Percentiles rank a stretch among this genome's conserved stretches.
Conservation (phyloP, 2,888 invertebrate species). For the Campoletis raptor region DNA sequence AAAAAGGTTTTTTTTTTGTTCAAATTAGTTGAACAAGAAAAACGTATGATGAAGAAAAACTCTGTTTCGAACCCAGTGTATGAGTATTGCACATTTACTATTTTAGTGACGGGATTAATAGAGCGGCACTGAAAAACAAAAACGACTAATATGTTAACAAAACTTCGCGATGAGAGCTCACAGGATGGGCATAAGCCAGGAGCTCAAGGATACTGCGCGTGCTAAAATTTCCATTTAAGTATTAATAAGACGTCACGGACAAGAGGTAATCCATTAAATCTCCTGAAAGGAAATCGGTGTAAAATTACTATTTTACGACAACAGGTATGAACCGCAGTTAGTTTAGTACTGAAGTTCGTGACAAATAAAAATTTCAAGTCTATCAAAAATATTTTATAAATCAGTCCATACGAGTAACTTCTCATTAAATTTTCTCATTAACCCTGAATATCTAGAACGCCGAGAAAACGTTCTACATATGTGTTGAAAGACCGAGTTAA, state of each 20-base stretch:
- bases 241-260: conserved; percentile 66
- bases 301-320: background rate
- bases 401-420: conserved; percentile 44
- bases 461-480: background rate
- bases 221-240: conserved; percentile 61
- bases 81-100: background rate
- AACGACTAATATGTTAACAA: conserved; percentile 33
- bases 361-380: conserved; percentile 24
- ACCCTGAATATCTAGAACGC: conserved; percentile 7
- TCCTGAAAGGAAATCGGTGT: conserved; percentile 16
- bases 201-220: conserved; percentile 52
- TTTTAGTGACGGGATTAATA: background rate
- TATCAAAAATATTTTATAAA: conserved; percentile 53
- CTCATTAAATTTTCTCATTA: conserved; percentile 32
- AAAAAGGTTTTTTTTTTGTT: background rate
- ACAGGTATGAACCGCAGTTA: conserved; percentile 15
- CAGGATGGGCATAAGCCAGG: conserved; percentile 49
- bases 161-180: conserved; percentile 22
- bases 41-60: background rate
- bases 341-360: background rate
- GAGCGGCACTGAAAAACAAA: conserved; percentile 37
- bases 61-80: background rate
- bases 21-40: background rate
- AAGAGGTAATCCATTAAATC: conserved; percentile 52
- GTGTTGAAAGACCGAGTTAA: conserved; percentile 20